phyloP scores from a whole-genome alignment of 2,113 vertebrate genomes.

The Heterocephalus glaber region DNA sequence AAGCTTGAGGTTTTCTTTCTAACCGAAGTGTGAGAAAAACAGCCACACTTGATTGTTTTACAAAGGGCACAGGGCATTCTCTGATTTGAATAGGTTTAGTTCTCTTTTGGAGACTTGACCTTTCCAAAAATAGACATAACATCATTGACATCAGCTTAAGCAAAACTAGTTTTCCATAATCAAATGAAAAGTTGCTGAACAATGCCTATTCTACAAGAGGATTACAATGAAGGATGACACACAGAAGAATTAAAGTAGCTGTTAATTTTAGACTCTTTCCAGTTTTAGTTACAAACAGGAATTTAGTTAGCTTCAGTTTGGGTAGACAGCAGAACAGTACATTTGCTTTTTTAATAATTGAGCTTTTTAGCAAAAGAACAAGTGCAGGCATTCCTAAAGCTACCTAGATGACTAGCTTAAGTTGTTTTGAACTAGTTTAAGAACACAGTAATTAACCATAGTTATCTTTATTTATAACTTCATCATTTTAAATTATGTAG shows the following conservation, averaged over 20 bases:
- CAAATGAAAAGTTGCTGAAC: conserved; percentile 73
- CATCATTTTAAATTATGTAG: neutral
- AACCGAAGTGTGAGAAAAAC: conserved; percentile 39
- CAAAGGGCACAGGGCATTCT: conserved; percentile 47
- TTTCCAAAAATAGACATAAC: conserved; percentile 64
- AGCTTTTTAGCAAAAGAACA: conserved; percentile 68
- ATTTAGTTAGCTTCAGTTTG: conserved; percentile 77
- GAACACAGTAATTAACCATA: neutral
- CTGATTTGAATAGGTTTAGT: conserved; percentile 49
- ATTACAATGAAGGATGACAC: conserved; percentile 75
- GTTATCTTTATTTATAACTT: conserved; percentile 14
- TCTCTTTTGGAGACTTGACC: conserved; percentile 62
- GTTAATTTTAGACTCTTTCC: conserved; percentile 79
- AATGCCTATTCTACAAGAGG: conserved; percentile 65
- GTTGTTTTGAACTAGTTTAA: neutral
- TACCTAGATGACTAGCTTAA: neutral
- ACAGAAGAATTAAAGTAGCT: conserved; percentile 76
- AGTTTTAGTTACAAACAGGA: conserved; percentile 78
- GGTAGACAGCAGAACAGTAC: conserved; percentile 67
- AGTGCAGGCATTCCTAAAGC: neutral
- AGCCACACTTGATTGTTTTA: conserved; percentile 59
- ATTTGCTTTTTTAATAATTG: conserved; percentile 67
- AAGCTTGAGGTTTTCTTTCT: neutral
- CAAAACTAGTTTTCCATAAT: conserved; percentile 49
- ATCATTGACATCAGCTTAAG: conserved; percentile 59